These are phyloP conservation scores for Mellivora capensis DNA, from an alignment of 2,113 vertebrate genomes.

Conservation along the genomic window DNA sequence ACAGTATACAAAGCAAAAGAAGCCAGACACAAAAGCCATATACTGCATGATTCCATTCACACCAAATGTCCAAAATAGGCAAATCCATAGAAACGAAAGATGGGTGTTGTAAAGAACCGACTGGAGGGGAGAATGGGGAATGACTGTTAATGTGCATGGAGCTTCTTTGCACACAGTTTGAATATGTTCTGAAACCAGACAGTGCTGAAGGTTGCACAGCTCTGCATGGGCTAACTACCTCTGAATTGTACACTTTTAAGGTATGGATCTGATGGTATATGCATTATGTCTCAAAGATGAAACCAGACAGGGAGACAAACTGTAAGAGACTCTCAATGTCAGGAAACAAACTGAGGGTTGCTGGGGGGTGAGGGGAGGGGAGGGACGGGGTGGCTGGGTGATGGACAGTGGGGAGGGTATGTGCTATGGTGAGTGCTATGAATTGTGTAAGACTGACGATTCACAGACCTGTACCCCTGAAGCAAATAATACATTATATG, in stretches of 20 bases:
- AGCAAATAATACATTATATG: no score
- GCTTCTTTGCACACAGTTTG: not conserved
- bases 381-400: no score
- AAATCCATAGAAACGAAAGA: not conserved
- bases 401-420: no score
- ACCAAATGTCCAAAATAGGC: not conserved
- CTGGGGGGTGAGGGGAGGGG: no score
- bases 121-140: not conserved
- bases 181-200: not conserved
- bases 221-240: not conserved
- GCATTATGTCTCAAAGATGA: not conserved
- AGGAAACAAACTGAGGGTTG: no score
- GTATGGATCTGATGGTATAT: not conserved
- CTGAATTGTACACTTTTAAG: not conserved
- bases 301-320: no score
- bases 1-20: not conserved
- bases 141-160: not conserved
- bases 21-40: not conserved
- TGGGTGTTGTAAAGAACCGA: not conserved
- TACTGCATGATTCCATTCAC: not conserved
- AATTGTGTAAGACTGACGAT: no score
- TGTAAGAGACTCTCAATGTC: no score
- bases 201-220: not conserved
- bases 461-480: no score
- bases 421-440: no score